phyloP scores from a whole-genome alignment of 2,888 invertebrate genomes.

The Athrips mouffetella region DNA sequence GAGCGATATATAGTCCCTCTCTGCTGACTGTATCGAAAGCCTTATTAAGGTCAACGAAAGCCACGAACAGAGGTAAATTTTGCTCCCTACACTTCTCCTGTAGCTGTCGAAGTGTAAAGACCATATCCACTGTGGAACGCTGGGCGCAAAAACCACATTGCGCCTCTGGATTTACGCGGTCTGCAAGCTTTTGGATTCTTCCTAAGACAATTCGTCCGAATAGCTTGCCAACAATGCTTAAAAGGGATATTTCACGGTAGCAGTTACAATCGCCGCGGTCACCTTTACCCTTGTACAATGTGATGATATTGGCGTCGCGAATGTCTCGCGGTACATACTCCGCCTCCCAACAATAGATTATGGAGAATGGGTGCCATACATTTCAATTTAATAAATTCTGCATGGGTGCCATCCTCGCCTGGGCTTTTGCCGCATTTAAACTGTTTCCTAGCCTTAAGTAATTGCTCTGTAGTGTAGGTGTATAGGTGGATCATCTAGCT shows the following conservation, averaged over 20 bases:
- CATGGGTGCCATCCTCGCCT: not conserved
- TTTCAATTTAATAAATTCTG: not conserved
- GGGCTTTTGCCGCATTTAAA: not conserved
- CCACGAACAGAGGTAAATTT: not conserved
- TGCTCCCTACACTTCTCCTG: slow-evolving; percentile 10
- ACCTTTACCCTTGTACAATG: slow-evolving; percentile 5
- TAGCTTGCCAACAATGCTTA: slow-evolving; percentile 13
- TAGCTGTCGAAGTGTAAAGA: slow-evolving; percentile 6
- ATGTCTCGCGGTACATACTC: not conserved
- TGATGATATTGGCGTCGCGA: slow-evolving; percentile 3
- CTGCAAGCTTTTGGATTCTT: slow-evolving; percentile 12
- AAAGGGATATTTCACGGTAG: slow-evolving; percentile 14
- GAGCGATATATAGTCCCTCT: not conserved
- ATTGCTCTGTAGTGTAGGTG: not conserved
- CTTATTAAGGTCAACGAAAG: slow-evolving; percentile 12
- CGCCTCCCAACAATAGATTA: not conserved
- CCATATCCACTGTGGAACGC: slow-evolving; percentile 15
- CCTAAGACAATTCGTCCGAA: slow-evolving; percentile 12
- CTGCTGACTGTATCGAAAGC: slow-evolving; percentile 12
- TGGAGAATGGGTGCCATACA: not conserved
- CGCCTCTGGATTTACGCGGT: slow-evolving; percentile 19
- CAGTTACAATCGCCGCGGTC: slow-evolving; percentile 13
- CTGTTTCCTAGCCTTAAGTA: not conserved
- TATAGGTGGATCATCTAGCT: not conserved
- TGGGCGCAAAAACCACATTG: slow-evolving; percentile 20